These are phyloP conservation scores for Meloidogyne floridensis DNA, from an alignment of 1,140 invertebrate genomes.

Conservation along the genomic window DNA sequence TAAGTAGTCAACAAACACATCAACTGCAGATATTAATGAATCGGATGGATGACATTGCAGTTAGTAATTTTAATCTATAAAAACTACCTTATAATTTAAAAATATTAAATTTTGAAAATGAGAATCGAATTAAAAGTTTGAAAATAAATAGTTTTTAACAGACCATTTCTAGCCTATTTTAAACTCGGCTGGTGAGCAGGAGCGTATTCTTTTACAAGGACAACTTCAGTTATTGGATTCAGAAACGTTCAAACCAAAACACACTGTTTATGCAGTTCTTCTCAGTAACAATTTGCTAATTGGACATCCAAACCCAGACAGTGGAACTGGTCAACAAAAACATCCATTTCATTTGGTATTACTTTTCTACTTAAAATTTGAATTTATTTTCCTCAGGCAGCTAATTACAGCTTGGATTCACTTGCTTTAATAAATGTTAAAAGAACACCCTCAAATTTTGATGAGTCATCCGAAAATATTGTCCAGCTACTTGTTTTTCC, in stretches of 20 bases:
- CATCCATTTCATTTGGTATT: conserved; percentile 29
- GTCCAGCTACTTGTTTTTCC: conserved; percentile 58
- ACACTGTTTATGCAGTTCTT: conserved; percentile 58
- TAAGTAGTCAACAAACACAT: conserved; percentile 66
- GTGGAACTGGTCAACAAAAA: conserved; percentile 11
- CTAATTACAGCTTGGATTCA: conserved; percentile 84
- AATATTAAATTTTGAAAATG: not conserved
- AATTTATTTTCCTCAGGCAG: conserved; percentile 75
- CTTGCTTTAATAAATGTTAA: conserved; percentile 91
- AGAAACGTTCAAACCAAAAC: conserved; percentile 56
- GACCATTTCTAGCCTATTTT: conserved; percentile 48
- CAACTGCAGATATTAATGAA: conserved; percentile 71
- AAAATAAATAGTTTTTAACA: not conserved
- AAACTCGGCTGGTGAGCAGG: conserved; percentile 52
- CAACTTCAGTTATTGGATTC: conserved; percentile 59
- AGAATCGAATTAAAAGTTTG: not conserved
- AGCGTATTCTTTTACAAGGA: conserved; percentile 58
- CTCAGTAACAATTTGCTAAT: conserved; percentile 56
- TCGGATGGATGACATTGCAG: conserved; percentile 67
- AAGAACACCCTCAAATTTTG: conserved; percentile 68
- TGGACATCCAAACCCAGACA: conserved; percentile 37
- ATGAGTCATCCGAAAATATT: conserved; percentile 36
- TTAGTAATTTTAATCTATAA: conserved; percentile 27
- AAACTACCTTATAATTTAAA: not conserved
- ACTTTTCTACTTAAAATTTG: not conserved